Evolutionary conservation across 2,797 vertebrate species (phyloP).

Genomic region (Erethizon dorsatum): DNA sequence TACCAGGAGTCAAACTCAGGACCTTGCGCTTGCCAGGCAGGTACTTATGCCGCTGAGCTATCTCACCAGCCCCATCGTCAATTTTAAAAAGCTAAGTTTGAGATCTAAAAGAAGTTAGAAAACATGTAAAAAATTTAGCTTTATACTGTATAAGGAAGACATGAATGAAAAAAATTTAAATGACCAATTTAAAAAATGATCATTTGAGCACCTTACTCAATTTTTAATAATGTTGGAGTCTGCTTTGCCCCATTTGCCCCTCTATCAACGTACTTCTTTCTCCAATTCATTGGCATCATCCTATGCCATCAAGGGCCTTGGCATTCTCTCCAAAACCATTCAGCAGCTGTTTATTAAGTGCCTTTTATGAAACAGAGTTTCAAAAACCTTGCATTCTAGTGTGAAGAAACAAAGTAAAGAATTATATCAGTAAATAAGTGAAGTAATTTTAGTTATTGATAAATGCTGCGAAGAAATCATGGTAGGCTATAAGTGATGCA

Average conservation of each 20-base stretch:
- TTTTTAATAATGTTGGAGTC: not conserved
- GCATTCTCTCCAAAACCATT: not conserved
- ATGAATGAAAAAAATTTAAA: not conserved
- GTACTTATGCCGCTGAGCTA: no score
- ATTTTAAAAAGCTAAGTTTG: not conserved
- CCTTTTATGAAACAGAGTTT: not conserved
- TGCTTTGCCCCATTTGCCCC: not conserved
- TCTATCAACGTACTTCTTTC: not conserved
- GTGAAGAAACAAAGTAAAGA: slow-evolving; percentile 45
- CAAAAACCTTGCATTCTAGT: not conserved
- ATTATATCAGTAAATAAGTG: not conserved
- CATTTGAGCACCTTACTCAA: not conserved
- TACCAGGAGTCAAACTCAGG: no score
- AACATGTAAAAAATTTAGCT: not conserved
- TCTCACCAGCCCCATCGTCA: not conserved
- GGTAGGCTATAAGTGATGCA: not conserved
- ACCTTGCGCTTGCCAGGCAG: no score
- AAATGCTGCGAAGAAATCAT: not conserved
- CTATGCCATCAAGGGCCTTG: not conserved
- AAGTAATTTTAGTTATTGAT: slow-evolving; percentile 2
- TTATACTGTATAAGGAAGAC: not conserved
- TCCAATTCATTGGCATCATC: not conserved
- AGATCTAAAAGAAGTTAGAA: slow-evolving; percentile 5
- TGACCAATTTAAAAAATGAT: not conserved
- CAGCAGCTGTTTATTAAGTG: not conserved